Percentiles rank a stretch among this genome's conserved stretches.
Evolutionary conservation across 2,797 vertebrate species (phyloP).

Genomic region (Micromesistius poutassou): DNA sequence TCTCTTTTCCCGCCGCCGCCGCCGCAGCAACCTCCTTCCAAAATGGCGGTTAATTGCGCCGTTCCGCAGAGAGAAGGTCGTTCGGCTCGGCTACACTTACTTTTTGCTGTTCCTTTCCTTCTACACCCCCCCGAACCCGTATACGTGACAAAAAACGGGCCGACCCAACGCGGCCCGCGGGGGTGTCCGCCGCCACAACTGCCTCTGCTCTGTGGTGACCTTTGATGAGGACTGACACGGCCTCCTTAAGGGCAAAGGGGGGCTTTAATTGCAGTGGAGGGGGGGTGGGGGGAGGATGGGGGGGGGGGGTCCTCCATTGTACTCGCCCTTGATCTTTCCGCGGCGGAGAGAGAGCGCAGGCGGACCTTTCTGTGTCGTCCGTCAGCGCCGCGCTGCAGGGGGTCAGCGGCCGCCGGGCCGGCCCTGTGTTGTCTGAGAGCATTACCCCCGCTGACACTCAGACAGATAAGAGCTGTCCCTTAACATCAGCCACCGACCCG

Average conservation of each 20-base stretch:
- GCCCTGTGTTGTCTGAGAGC: constrained; percentile 64
- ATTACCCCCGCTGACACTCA: constrained; percentile 60
- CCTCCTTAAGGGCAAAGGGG: constrained; percentile 24
- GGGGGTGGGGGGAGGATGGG: constrained; percentile 46
- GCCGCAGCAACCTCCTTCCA: too few species aligned
- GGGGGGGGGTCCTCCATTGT: constrained; percentile 60
- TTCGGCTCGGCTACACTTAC: neutral
- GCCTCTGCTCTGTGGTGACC: too few species aligned
- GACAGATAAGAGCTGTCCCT: constrained; percentile 66
- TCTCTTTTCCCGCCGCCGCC: too few species aligned
- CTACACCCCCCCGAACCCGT: too few species aligned
- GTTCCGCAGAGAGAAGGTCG: neutral
- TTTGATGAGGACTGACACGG: constrained; percentile 24
- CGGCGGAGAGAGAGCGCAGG: constrained; percentile 44
- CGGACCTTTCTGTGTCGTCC: constrained; percentile 68
- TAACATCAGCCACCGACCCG: constrained; percentile 56
- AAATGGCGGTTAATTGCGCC: neutral
- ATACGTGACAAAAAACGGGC: neutral
- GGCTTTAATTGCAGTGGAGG: too few species aligned
- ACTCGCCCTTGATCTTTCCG: constrained; percentile 67
- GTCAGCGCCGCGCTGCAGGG: constrained; percentile 63
- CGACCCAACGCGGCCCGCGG: neutral
- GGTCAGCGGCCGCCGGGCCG: constrained; percentile 55
- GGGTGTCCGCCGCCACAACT: too few species aligned
- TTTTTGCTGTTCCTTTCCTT: neutral